A percentile compares a stretch with the other conserved stretches of the same genome.
Conservation (phyloP, 2,797 vertebrate genomes). For the Sparus aurata region DNA sequence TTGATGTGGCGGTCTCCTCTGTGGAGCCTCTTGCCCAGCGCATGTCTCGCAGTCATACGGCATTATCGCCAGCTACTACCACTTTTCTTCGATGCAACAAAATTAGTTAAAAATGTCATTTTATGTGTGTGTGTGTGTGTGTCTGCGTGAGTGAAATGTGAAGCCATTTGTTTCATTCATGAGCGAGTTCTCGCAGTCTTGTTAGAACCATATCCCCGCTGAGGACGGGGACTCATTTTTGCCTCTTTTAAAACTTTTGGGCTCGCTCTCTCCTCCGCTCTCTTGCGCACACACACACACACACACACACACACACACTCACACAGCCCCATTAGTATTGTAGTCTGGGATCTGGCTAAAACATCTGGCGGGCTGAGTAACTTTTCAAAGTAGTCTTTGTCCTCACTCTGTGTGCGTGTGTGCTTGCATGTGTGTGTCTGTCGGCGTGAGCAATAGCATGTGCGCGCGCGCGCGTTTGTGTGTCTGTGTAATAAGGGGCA, state of each 20-base stretch:
- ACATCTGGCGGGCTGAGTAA: conserved; percentile 83
- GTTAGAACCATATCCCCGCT: conserved; percentile 31
- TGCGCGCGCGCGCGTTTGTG: conserved; percentile 35
- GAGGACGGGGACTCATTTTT: conserved; percentile 32
- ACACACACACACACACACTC: conserved; percentile 25
- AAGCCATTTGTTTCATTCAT: conserved; percentile 20
- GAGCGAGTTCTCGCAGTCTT: neutral
- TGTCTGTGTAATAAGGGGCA: conserved; percentile 70
- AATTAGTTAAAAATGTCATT: neutral
- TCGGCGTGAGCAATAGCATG: conserved; percentile 41
- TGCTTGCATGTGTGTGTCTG: conserved; percentile 57
- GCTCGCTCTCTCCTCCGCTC: neutral
- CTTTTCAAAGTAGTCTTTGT: conserved; percentile 85
- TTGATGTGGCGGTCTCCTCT: conserved; percentile 47
- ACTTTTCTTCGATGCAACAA: conserved; percentile 33
- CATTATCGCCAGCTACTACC: conserved; percentile 14
- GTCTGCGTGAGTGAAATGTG: conserved; percentile 9
- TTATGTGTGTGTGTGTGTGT: neutral
- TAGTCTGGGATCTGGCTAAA: conserved; percentile 80
- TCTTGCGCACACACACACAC: conserved; percentile 6
- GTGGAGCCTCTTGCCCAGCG: conserved; percentile 15
- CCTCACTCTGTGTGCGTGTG: conserved; percentile 65
- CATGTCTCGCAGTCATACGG: conserved; percentile 12
- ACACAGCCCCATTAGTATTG: conserved; percentile 74
- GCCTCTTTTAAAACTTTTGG: conserved; percentile 40